Evolutionary conservation across 2,888 invertebrate genomes (phyloP).

Genomic region (Acronicta alni): DNA sequence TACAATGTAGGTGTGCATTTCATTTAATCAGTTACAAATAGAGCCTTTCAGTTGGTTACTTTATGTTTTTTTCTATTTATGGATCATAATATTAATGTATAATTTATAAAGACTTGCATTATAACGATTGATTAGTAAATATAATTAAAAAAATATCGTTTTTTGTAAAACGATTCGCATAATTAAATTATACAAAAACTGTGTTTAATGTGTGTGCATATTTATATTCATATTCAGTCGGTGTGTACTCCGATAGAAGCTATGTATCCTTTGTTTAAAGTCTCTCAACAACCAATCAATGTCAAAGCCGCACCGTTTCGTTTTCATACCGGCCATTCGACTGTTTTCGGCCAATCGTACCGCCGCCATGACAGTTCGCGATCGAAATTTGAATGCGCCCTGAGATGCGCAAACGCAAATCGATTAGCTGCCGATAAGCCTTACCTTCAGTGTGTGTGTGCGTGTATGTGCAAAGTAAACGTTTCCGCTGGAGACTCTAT

Average conservation of each 20-base stretch:
- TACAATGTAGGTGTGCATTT: background rate
- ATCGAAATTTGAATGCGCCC: constrained; percentile 86
- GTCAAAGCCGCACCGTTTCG: constrained; percentile 77
- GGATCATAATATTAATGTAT: background rate
- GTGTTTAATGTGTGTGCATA: constrained; percentile 24
- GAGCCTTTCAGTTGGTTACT: background rate
- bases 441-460: constrained; percentile 56
- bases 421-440: constrained; percentile 84
- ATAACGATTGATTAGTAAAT: background rate
- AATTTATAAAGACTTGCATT: background rate
- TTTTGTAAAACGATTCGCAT: background rate
- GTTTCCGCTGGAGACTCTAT: constrained; percentile 77
- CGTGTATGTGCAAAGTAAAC: constrained; percentile 68
- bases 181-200: constrained; percentile 3
- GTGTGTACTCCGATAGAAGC: constrained; percentile 34
- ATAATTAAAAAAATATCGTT: background rate
- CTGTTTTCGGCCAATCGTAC: constrained; percentile 73
- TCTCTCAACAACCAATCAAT: constrained; percentile 77
- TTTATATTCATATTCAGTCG: constrained; percentile 27
- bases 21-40: constrained; percentile 9
- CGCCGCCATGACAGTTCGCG: constrained; percentile 82
- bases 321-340: constrained; percentile 68
- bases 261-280: constrained; percentile 64
- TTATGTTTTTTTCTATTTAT: constrained; percentile 3
- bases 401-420: constrained; percentile 83